Base-by-base conservation (phyloP, 2,113 vertebrate genomes). In the Vulpes ferrilata region DNA sequence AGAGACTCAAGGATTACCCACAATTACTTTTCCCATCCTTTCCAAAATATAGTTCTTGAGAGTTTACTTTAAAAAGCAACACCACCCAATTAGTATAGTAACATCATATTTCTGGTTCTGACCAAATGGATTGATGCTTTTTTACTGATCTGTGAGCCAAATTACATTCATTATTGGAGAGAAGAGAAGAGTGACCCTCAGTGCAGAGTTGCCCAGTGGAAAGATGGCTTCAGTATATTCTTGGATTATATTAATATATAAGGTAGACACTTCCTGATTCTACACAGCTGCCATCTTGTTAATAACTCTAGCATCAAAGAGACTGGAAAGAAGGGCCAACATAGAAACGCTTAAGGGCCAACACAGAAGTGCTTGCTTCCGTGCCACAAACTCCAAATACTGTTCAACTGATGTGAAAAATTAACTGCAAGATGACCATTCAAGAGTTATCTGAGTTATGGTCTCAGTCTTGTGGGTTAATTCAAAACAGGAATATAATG, bases 1-100 rank as follows among this genome's bases (percentile, higher is more conserved):
- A 97, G 95, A 98, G 93, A 90, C 78, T 96, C 0, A 23, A 97
- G 93, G 76, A 95, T 79, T 94, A 96, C 81, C 94, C 95, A 96
- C 59, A 80, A 96, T 95, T 82, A 97, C 92, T 96, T 95, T 97
- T 83, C 84, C 86, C 82, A 89, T 38, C 4, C 48, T 91, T 93
- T 88, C 23, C 57, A 82, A 91, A 95, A 48, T 51, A 51, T 5
- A 83, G 3, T 69, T 51, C 59, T 43, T n/a, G 74, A 65, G 59
- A 27, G 22, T 78, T 88, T 67, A 93, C 20, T 95, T 90, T 32
- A 35, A 59, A 94, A 78, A 80, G n/a, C 13, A 82, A 20, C 7
- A 35, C 5, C 62, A 71, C n/a, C 38, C 80, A 74, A 94, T 81
- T 38, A n/a, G 7, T 80, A 80, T 5, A 17, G 0, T 64, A 51